phyloP scores from a whole-genome alignment of 2,888 invertebrate species.

The Frankliniella fusca region DNA sequence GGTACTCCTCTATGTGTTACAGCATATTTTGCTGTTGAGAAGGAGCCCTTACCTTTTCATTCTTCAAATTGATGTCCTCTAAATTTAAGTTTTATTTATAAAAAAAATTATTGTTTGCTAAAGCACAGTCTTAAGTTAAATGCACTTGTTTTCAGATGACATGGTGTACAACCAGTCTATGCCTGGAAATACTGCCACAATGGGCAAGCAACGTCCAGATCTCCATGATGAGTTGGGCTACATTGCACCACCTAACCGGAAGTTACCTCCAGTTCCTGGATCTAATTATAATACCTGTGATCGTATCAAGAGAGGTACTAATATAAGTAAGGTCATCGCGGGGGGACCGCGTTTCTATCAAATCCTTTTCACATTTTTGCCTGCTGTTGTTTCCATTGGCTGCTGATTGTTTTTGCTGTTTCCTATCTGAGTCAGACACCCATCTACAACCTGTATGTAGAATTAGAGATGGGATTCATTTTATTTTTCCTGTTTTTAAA shows the following conservation, averaged over 20 bases:
- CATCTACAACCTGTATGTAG: conserved; percentile 13
- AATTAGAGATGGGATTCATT: not conserved
- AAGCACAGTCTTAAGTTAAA: not conserved
- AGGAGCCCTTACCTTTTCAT: not conserved
- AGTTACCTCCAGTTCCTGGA: conserved; percentile 86
- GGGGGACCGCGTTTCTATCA: conserved; percentile 11
- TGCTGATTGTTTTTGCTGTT: conserved; percentile 33
- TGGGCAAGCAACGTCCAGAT: conserved; percentile 78
- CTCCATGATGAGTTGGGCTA: conserved; percentile 85
- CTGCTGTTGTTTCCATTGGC: conserved; percentile 32
- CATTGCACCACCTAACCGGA: conserved; percentile 88
- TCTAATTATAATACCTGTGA: conserved; percentile 92
- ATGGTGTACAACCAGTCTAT: conserved; percentile 86
- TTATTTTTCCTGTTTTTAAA: too few relatives aligned
- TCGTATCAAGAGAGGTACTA: conserved; percentile 88
- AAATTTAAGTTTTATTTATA: not conserved
- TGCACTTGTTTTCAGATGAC: conserved; percentile 60
- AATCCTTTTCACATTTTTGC: not conserved
- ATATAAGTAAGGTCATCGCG: conserved; percentile 67
- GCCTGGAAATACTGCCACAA: conserved; percentile 60
- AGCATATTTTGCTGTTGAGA: not conserved
- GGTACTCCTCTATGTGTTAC: conserved; percentile 51
- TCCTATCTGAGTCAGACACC: conserved; percentile 28
- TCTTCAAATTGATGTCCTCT: not conserved
- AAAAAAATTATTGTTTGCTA: not conserved